Base-by-base conservation (phyloP, 1,140 invertebrate genomes). In the Aphelinus certus region DNA sequence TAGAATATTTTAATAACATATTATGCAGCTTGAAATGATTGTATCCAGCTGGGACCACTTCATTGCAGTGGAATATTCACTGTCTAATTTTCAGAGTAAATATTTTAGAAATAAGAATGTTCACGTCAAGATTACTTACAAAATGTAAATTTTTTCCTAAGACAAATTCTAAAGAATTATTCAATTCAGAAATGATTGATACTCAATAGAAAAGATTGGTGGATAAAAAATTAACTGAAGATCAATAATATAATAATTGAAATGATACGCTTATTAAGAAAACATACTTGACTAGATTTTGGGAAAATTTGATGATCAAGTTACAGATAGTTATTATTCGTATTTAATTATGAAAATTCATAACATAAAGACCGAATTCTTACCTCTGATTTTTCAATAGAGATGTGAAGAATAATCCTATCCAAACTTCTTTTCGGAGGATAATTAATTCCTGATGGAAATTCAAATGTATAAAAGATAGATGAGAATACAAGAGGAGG, bases 241-340 rank as follows among this genome's bases (percentile, higher is more conserved):
- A 73, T 5, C 26, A 26, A 26, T 26, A 26, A 26, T 26, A 26
- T 26, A 76, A 66, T 76, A 81, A 81, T 82, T 79, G 79, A 81
- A 81, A 82, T 84, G 83, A 80, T 83, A 86, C 83, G 84, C 84
- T 86, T 86, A 86, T 65, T 65, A 70, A 76, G 26, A 77, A 77
- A 69, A 75, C 57, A 80, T 79, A 80, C n/a, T 46, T 26, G 26
- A 26, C 26, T 26, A 26, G 26, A 26, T 26, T 26, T 26, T 26
- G 26, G 26, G 26, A 26, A 26, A 26, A 26, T 26, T 26, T 26
- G 26, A 26, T 26, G 26, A 26, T 26, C 26, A 26, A 26, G 26
- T 26, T 26, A 26, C 26, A 26, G 26, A 26, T 26, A 26, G 26
- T 26, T 26, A 26, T 26, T 26, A 26, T 26, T 26, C 26, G 26